These are phyloP conservation scores for Zosterops borbonicus DNA, from an alignment of 2,113 vertebrate genomes.

Conservation along the genomic window DNA sequence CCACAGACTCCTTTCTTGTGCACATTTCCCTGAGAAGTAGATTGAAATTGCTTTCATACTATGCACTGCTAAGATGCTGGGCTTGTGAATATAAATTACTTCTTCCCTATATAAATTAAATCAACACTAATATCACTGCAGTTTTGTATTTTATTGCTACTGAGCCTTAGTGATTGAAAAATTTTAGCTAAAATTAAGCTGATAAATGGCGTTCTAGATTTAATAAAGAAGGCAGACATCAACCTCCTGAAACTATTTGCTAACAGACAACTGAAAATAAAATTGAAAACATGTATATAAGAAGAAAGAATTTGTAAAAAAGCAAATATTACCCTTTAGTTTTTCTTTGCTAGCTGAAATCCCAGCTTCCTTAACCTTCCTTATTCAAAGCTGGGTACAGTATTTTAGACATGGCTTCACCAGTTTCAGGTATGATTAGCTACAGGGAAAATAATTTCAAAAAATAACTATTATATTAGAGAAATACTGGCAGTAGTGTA, in stretches of 20 bases:
- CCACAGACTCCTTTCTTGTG: neutral
- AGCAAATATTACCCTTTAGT: accelerated
- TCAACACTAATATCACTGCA: neutral
- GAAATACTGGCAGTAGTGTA: neutral
- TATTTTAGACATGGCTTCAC: neutral
- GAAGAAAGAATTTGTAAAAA: neutral
- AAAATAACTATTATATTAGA: neutral
- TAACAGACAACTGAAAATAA: neutral
- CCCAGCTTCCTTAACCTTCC: neutral
- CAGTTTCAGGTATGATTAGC: neutral
- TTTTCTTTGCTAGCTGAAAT: neutral
- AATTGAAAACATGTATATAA: neutral
- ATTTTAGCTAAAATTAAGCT: neutral
- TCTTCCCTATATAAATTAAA: neutral
- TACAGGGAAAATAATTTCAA: neutral
- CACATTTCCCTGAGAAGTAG: neutral
- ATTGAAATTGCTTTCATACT: neutral
- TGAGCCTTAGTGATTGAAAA: neutral
- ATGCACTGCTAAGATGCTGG: neutral
- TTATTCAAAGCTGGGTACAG: neutral
- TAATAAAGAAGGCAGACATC: neutral
- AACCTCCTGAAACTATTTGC: neutral
- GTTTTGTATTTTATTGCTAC: neutral
- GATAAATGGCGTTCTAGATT: neutral
- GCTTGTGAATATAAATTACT: neutral